Evolutionary conservation across 2,797 vertebrate species (phyloP).

Genomic region (Todus mexicanus): DNA sequence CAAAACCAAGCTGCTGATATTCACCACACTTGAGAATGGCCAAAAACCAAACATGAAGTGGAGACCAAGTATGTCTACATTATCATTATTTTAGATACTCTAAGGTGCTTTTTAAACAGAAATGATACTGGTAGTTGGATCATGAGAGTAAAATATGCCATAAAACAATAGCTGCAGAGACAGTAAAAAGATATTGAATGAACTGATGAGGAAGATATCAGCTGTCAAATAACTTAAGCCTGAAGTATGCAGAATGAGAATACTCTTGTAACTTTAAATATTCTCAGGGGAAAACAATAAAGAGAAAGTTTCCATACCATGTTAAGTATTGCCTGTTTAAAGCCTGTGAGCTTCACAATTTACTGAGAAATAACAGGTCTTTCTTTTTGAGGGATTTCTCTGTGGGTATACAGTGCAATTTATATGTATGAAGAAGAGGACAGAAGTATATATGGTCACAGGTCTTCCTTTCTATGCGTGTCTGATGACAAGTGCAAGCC

Average conservation of each 20-base stretch:
- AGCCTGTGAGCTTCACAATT: background rate
- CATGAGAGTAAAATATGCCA: background rate
- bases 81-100: background rate
- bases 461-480: background rate
- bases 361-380: background rate
- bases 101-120: background rate
- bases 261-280: background rate
- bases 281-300: background rate
- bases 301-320: background rate
- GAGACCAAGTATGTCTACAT: background rate
- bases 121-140: background rate
- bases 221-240: background rate
- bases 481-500: background rate
- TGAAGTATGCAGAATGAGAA: background rate
- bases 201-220: background rate
- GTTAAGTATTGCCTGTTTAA: background rate
- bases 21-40: background rate
- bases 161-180: background rate
- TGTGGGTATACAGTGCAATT: background rate
- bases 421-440: background rate
- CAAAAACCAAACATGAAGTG: background rate
- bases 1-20: background rate
- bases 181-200: background rate
- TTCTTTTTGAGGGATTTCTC: background rate
- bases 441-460: background rate